A percentile compares a stretch with the other conserved stretches of the same genome.
Conservation (phyloP, 2,797 vertebrate genomes). For the Sebastes kiyomatsui region DNA sequence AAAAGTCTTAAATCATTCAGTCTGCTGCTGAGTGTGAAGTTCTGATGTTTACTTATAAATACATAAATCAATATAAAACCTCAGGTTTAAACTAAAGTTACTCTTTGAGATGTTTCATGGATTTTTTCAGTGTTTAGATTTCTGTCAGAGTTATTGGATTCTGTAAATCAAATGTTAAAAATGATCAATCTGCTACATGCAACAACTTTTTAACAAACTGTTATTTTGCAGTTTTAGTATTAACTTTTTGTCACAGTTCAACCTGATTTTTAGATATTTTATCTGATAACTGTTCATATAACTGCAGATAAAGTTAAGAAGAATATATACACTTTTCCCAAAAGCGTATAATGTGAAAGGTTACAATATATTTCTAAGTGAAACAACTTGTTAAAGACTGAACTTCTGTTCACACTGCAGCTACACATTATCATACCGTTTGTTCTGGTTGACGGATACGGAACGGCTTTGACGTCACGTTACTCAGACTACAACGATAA, state of each 20-base stretch:
- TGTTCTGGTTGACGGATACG: too few species aligned
- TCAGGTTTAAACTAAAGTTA: not conserved
- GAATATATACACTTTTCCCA: not conserved
- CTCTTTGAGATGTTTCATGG: not conserved
- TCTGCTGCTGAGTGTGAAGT: not conserved
- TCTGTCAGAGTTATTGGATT: not conserved
- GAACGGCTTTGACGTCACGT: too few species aligned
- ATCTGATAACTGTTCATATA: not conserved
- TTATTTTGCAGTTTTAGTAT: not conserved
- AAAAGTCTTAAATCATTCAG: slow-evolving; percentile 14
- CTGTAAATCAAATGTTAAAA: not conserved
- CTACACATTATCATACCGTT: not conserved
- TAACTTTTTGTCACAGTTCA: not conserved
- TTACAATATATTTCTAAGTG: not conserved
- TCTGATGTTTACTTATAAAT: not conserved
- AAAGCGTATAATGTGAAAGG: not conserved
- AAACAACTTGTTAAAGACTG: not conserved
- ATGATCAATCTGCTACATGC: not conserved
- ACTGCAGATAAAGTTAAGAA: not conserved
- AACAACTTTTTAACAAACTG: not conserved
- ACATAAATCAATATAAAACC: not conserved
- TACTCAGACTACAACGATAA: too few species aligned
- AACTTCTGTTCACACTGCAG: not conserved
- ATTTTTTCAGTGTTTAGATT: not conserved
- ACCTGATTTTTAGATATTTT: not conserved